phyloP scores from a whole-genome alignment of 2,888 invertebrate genomes.

The Chirona hameri region DNA sequence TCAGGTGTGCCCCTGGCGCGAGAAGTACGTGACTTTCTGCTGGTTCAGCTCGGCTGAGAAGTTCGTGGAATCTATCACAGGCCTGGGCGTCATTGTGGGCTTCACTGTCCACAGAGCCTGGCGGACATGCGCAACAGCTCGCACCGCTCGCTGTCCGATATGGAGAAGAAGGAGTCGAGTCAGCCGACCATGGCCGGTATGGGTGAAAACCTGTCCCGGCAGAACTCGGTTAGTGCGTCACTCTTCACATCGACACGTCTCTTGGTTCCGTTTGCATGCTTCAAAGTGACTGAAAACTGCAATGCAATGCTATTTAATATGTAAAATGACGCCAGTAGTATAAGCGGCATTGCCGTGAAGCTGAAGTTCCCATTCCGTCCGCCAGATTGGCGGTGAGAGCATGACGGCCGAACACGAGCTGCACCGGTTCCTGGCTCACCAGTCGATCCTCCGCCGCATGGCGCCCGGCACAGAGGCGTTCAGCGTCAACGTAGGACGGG shows the following conservation, averaged over 20 bases:
- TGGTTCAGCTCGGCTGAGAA: too few relatives aligned
- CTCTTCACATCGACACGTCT: too few relatives aligned
- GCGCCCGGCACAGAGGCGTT: slow-evolving; percentile 85
- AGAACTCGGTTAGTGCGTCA: slow-evolving; percentile 2
- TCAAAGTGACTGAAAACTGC: too few relatives aligned
- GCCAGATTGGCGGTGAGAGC: slow-evolving; percentile 36
- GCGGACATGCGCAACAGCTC: slow-evolving; percentile 14
- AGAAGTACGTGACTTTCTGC: too few relatives aligned
- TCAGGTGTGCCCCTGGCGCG: too few relatives aligned
- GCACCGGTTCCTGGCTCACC: slow-evolving; percentile 64
- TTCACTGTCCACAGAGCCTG: neutral
- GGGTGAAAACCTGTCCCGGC: neutral
- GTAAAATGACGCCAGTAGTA: too few relatives aligned
- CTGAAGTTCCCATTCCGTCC: neutral
- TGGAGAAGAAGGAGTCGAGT: neutral
- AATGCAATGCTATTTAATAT: too few relatives aligned
- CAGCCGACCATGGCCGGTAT: neutral
- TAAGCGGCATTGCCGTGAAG: too few relatives aligned
- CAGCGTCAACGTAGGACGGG: slow-evolving; percentile 87
- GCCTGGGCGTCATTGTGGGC: too few relatives aligned
- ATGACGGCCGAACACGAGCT: slow-evolving; percentile 53
- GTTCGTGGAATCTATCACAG: too few relatives aligned
- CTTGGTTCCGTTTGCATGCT: too few relatives aligned
- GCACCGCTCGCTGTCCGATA: neutral
- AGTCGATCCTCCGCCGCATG: slow-evolving; percentile 79